These are phyloP conservation scores for Peucedramus taeniatus DNA, from an alignment of 2,113 vertebrate species.

Conservation along the genomic window DNA sequence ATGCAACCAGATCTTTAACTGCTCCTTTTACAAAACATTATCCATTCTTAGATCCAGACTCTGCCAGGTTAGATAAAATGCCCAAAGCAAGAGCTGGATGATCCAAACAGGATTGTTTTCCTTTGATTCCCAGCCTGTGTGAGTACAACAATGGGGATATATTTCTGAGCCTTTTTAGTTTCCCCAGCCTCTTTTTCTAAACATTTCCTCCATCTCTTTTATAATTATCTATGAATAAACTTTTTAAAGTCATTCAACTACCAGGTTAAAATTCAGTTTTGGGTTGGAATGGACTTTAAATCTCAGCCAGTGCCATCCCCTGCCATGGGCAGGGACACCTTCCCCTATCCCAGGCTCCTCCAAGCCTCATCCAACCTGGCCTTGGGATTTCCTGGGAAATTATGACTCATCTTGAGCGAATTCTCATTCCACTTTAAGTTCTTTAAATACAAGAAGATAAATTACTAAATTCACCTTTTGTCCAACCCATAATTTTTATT, in stretches of 20 bases:
- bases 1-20: background rate
- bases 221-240: background rate
- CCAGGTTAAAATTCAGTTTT: background rate
- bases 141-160: background rate
- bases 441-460: background rate
- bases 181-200: background rate
- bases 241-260: background rate
- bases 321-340: background rate
- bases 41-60: background rate
- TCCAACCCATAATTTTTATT: background rate
- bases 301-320: too few relatives aligned
- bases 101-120: background rate
- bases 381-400: background rate
- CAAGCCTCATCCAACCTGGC: background rate
- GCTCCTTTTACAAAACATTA: background rate
- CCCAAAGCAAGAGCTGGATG: background rate
- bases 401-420: background rate
- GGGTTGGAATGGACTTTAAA: background rate
- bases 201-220: background rate
- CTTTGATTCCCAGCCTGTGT: background rate
- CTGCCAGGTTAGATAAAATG: background rate
- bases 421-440: background rate
- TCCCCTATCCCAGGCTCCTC: rapidly evolving
- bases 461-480: background rate
- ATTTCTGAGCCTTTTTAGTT: background rate